Evolutionary conservation across 2,888 invertebrate genomes (phyloP), one percentile per base, ranked within the genome.

Genomic region (Chaitophorus viminalis): DNA sequence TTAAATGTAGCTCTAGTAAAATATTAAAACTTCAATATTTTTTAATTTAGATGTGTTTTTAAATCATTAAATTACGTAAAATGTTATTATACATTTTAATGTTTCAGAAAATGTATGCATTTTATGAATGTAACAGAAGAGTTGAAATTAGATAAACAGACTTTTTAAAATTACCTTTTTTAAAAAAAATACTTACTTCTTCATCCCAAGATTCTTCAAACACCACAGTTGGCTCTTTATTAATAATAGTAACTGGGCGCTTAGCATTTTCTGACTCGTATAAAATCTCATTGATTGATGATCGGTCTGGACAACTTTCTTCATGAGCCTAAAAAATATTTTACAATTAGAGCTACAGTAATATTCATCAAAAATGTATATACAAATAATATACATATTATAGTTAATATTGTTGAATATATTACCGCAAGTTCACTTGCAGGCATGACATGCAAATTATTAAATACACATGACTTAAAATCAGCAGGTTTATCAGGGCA

Each of bases 271-370:
- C 29, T 0, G 29, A 29, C 8, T 3, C 5, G 46, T 68, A 68
- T 0, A 70, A 6, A 6, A 46, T 6, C 29, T 33, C 29, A 81
- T 81, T 46, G 4, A 70, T 8, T 18, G 1, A 1, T 46, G 29
- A 14, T 81, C 68, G n/a, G n/a, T 81, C 29, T 18, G 29, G 68
- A 17, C 81, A 81, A 3, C 29, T 29, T 3, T 18, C 36, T 17
- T 81, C 81, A 46, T 81, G 81, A 36, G 0, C 39, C 81, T 81
- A 29, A 81, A 81, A 68, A 29, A 17, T 46, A 29, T 21, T 6
- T 46, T 29, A 18, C 17, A 31, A 31, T 11, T 70, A 68, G n/a
- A n/a, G n/a, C 11, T 29, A 70, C 3, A 29, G 31, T 70, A 70
- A 68, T 25, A 11, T 29, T 11, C 9, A 70, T 60, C 1, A 46